phyloP scores from a whole-genome alignment of 2,113 vertebrate species.

The Dasyprocta punctata region DNA sequence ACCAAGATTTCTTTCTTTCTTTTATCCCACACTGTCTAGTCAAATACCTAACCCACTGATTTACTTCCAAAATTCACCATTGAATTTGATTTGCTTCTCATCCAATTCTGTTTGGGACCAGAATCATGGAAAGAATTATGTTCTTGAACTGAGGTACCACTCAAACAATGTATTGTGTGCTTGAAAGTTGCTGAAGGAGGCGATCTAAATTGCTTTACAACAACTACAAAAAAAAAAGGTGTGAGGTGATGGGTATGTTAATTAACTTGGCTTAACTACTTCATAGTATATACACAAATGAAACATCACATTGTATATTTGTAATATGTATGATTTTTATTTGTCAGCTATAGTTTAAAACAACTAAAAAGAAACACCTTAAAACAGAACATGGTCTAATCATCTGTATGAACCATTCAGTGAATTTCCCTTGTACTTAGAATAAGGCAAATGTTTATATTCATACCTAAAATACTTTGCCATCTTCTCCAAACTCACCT shows the following conservation, averaged over 20 bases:
- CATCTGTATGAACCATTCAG: not conserved
- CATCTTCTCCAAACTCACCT: not conserved
- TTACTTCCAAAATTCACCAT: not conserved
- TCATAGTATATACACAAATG: not conserved
- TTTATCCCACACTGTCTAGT: too few relatives aligned
- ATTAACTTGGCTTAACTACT: not conserved
- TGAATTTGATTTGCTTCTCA: not conserved
- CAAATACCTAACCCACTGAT: not conserved
- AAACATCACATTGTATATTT: not conserved
- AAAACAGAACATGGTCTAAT: not conserved
- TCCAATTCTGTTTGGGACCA: not conserved
- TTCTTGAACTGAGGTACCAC: too few relatives aligned
- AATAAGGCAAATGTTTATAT: not conserved
- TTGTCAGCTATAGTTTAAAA: not conserved
- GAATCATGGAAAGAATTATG: not conserved
- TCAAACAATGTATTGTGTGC: not conserved
- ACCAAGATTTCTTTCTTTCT: not conserved
- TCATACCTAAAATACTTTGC: not conserved
- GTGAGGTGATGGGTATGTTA: not conserved
- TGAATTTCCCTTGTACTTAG: not conserved
- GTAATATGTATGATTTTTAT: not conserved
- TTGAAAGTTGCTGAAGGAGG: not conserved
- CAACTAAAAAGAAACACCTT: not conserved
- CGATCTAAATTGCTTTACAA: not conserved
- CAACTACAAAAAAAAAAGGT: not conserved